Conservation (phyloP, 2,113 vertebrate genomes). For the Mus spicilegus region DNA sequence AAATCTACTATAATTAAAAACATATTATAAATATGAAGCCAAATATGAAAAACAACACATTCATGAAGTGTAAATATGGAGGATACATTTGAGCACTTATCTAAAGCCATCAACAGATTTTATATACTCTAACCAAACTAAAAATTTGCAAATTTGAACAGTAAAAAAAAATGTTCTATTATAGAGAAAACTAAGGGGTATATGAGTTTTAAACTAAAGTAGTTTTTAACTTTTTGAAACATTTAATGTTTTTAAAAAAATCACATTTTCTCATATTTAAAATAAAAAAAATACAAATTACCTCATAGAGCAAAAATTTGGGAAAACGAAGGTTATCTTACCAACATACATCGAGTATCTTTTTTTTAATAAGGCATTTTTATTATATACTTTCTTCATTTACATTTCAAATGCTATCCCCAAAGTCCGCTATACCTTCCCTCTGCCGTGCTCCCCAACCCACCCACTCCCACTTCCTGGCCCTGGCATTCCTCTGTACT, state of each 20-base stretch:
- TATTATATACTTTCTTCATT: no score
- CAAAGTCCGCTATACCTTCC: no score
- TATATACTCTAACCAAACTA: constrained; percentile 82
- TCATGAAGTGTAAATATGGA: constrained; percentile 71
- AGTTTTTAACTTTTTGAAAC: neutral
- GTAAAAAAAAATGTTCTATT: constrained; percentile 75
- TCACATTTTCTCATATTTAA: neutral
- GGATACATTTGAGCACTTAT: constrained; percentile 74
- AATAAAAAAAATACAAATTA: constrained; percentile 25
- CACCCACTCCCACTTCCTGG: no score
- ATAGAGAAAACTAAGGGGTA: constrained; percentile 46
- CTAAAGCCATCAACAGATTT: constrained; percentile 79
- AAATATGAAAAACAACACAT: constrained; percentile 78
- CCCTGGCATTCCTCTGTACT: no score
- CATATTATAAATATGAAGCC: constrained; percentile 74
- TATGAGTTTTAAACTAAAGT: constrained; percentile 32
- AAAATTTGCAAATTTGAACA: constrained; percentile 80
- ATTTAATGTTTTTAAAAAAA: neutral
- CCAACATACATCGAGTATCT: neutral
- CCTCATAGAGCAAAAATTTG: neutral
- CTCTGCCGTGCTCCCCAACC: no score
- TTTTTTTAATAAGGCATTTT: no score
- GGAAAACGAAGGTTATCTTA: neutral
- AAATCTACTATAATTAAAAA: constrained; percentile 72
- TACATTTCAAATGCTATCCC: no score